Evolutionary conservation across 1,140 invertebrate genomes (phyloP).

Genomic region (Drosophila sp.): DNA sequence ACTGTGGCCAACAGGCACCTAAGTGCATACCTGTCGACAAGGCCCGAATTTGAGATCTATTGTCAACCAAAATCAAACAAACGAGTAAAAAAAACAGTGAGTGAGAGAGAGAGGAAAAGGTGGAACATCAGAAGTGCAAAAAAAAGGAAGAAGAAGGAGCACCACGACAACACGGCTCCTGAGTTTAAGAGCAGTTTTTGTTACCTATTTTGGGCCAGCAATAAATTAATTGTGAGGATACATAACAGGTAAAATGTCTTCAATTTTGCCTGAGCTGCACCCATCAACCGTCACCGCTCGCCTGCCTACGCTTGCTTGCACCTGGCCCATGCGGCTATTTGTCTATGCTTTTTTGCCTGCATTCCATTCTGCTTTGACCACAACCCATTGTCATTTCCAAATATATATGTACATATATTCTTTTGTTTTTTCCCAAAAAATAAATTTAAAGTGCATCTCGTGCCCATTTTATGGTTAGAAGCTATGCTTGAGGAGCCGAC

Average conservation of each 20-base stretch:
- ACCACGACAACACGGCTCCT: background rate
- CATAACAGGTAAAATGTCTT: background rate
- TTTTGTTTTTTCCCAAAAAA: slow-evolving; percentile 16
- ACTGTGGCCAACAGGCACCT: background rate
- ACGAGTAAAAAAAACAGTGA: slow-evolving; percentile 37
- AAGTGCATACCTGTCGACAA: background rate
- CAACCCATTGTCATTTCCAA: slow-evolving; percentile 28
- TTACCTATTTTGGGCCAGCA: background rate
- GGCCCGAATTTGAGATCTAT: background rate
- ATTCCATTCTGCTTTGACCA: slow-evolving; percentile 40
- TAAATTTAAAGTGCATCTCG: slow-evolving; percentile 28
- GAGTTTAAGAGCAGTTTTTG: background rate
- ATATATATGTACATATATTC: slow-evolving; percentile 29
- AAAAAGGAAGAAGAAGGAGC: slow-evolving; percentile 2
- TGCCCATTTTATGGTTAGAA: slow-evolving; percentile 71
- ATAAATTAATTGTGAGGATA: background rate
- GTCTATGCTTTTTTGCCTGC: slow-evolving; percentile 2
- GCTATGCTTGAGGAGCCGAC: slow-evolving; percentile 42
- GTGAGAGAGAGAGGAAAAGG: slow-evolving; percentile 16
- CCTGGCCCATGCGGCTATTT: slow-evolving; percentile 13
- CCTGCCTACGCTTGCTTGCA: slow-evolving; percentile 6
- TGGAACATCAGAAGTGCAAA: slow-evolving; percentile 18
- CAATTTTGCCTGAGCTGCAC: background rate
- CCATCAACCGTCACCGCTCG: background rate
- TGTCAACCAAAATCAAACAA: slow-evolving; percentile 24